Conservation (phyloP, 2,888 invertebrate species). For the Brachyptera risi region DNA sequence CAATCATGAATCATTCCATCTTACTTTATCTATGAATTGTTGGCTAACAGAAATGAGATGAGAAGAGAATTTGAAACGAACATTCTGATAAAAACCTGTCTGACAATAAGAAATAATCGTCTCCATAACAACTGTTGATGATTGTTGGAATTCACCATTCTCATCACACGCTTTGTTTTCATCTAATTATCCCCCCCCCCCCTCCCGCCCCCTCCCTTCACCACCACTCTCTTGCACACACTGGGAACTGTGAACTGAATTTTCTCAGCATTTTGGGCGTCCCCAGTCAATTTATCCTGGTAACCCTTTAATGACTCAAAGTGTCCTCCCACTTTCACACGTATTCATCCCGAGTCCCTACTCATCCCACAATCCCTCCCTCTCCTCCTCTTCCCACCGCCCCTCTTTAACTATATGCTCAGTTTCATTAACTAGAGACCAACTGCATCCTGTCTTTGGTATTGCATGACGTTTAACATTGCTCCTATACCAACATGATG, state of each 20-base stretch:
- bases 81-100: too few relatives aligned
- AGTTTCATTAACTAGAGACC: conserved; percentile 6
- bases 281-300: conserved; percentile 12
- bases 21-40: too few relatives aligned
- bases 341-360: neutral
- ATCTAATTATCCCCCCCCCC: too few relatives aligned
- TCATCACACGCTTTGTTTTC: too few relatives aligned
- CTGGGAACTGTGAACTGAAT: too few relatives aligned
- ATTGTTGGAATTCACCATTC: too few relatives aligned
- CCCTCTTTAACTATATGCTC: neutral
- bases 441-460: conserved; percentile 13
- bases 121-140: too few relatives aligned
- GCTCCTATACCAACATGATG: neutral
- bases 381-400: neutral
- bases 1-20: too few relatives aligned
- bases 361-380: neutral
- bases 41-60: too few relatives aligned
- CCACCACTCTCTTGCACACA: neutral
- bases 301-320: conserved; percentile 15
- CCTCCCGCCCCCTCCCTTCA: too few relatives aligned
- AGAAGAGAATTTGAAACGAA: too few relatives aligned
- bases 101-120: too few relatives aligned
- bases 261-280: conserved; percentile 2
- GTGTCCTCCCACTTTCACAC: conserved; percentile 11
- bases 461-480: neutral